Base-by-base conservation (phyloP, 2,113 vertebrate genomes). In the Calypte anna region DNA sequence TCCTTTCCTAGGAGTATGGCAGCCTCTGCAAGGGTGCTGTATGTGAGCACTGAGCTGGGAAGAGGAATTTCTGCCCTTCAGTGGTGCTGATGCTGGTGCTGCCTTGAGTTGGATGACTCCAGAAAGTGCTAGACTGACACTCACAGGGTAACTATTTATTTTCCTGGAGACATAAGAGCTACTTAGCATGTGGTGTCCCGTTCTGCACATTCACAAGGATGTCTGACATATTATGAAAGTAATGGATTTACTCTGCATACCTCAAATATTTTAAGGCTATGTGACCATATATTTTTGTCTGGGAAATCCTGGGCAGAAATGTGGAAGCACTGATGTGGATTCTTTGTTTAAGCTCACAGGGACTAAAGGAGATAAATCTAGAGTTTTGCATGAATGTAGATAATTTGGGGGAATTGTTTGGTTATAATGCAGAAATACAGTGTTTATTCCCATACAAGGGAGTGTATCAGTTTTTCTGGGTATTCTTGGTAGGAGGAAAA, bases 181-280 rank as follows among this genome's bases (percentile, higher is more conserved):
- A 18, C 53, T 81, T 80, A 68, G 55, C 91, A 94, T 93, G 80
- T 88, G 88, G 75, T 36, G 75, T 55, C 68, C 92, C 94, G 90
- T 88, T 83, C 91, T 81, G 72, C 53, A 44, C 69, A 7, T 78
- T 95, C 91, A 86, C 33, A 55, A 78, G 57, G 63, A 67, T 0
- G 1, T 83, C 53, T 90, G 91, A 86, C 20, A 22, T 84, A 73
- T 81, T 90, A 63, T 59, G 86, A 88, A 93, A 96, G 64, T 88
- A 75, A 77, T 68, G 82, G 80, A 94, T 94, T 93, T 96, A 93
- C 31, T 55, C 61, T 83, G 86, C 92, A 94, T 95, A n/a, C 48
- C 57, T 95, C 88, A 88, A 81, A 92, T 96, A 81, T 75, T 93
- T 93, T 83, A 83, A 86, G 76, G 82, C 6, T 75, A 88, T 92